Evolutionary conservation across 2,113 vertebrate genomes (phyloP).

Genomic region (Saccopteryx bilineata): DNA sequence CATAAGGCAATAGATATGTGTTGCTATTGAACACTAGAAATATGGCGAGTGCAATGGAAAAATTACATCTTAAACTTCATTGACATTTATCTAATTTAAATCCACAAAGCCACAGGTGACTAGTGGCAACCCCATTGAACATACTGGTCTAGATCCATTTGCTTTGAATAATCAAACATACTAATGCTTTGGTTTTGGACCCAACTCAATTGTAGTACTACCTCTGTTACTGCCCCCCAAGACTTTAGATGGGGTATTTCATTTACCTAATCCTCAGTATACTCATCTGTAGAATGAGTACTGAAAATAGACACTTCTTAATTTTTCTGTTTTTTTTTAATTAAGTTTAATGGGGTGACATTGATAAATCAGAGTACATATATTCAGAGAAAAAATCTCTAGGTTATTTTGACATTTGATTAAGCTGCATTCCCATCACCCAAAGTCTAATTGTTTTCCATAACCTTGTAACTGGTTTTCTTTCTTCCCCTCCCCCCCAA

Average conservation of each 20-base stretch:
- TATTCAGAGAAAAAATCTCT: no score
- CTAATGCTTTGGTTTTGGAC: slow-evolving; percentile 7
- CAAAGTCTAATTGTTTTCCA: no score
- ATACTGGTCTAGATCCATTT: not conserved
- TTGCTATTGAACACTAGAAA: not conserved
- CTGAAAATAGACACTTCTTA: not conserved
- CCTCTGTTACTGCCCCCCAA: not conserved
- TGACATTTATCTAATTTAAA: slow-evolving; percentile 43
- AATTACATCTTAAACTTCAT: not conserved
- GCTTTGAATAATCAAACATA: not conserved
- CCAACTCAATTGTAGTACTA: slow-evolving; percentile 36
- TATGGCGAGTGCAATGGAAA: not conserved
- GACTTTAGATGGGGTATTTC: not conserved
- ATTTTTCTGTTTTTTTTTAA: no score
- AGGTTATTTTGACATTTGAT: no score
- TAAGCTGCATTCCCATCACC: no score
- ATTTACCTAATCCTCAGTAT: not conserved
- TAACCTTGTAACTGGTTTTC: no score
- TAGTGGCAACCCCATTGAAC: not conserved
- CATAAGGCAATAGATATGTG: not conserved
- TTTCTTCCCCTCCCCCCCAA: no score
- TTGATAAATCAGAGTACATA: no score
- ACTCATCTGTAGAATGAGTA: not conserved
- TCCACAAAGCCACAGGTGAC: not conserved
- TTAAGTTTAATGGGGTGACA: no score